Percentiles rank a stretch among this genome's conserved stretches.
phyloP scores from a whole-genome alignment of 2,888 invertebrate species.

The Didymodactylos carnosus region DNA sequence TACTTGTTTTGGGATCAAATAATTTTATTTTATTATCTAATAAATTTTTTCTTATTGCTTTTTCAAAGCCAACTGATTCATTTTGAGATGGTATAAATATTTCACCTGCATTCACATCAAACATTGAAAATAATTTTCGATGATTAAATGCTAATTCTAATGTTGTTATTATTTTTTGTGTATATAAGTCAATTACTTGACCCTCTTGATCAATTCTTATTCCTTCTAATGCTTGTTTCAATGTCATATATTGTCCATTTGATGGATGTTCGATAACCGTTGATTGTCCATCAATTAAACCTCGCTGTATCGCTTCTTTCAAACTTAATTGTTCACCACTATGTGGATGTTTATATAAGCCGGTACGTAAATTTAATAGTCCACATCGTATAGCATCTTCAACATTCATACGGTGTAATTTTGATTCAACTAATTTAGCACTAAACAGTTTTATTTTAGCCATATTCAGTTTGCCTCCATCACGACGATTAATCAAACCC shows the following conservation, averaged over 20 bases:
- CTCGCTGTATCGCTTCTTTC: constrained; percentile 28
- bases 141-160: constrained; percentile 10
- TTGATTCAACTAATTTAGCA: constrained; percentile 2
- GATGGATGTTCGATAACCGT: constrained; percentile 27
- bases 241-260: not conserved
- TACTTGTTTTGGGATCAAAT: constrained; percentile 10
- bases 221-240: constrained; percentile 1
- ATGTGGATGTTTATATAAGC: constrained; percentile 28
- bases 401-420: constrained; percentile 9
- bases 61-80: constrained; percentile 7
- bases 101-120: constrained; percentile 14
- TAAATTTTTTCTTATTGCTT: constrained; percentile 7
- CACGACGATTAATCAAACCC: constrained; percentile 32
- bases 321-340: constrained; percentile 23
- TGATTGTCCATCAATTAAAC: constrained; percentile 32
- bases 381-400: constrained; percentile 14
- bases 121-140: constrained; percentile 6
- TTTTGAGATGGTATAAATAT: constrained; percentile 1
- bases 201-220: constrained; percentile 4
- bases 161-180: not conserved
- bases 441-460: not conserved
- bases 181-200: not conserved
- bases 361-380: constrained; percentile 20
- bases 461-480: constrained; percentile 25
- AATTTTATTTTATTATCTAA: constrained; percentile 6